Evolutionary conservation across 2,888 invertebrate species (phyloP), one percentile per base, ranked within the genome.

Genomic region (Zeuzera pyrina): DNA sequence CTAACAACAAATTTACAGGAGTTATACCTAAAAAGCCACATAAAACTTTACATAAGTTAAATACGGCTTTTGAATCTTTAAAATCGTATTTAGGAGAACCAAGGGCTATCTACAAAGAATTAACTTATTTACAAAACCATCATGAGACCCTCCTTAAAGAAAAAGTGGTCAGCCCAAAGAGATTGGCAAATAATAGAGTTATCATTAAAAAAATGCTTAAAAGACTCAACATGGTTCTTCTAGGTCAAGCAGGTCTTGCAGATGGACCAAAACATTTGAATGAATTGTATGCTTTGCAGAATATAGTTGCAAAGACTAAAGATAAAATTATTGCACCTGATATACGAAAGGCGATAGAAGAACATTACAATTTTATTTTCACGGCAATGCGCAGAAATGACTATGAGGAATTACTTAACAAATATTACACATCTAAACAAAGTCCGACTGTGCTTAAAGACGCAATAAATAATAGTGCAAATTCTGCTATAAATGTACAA

Each of bases 181-280:
- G 59, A 41, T 39, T 79, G 19, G 45, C 44, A 1, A 66, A 72
- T 38, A 78, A 59, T 41, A 61, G 66, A 32, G 46, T 67, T 29
- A 46, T 65, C 38, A 84, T 86, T 2, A 85, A 85, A 34, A 60
- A 60, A 27, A 65, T 73, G 47, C 54, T 85, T 2, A 84, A 69
- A 32, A 70, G 68, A 29, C 57, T 88, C 1, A 88, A 88, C 46
- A 87, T 86, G 77, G 76, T 88, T 16, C 60, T 88, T 3, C 56
- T 88, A 3, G 88, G 88, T 0, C 87, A 88, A 55, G 85, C 85
- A 0, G 88, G 87, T 0, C 72, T 88, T 12, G 68, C 68, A 2
- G 77, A 84, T 34, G 88, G 88, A 1, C 49, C 63, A 1, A 46
- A 53, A 36, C 85, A 85, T 47, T 50, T 87, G 13, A 71, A 57